Conservation (phyloP, 2,888 invertebrate genomes). For the Antheraea assamensis region DNA sequence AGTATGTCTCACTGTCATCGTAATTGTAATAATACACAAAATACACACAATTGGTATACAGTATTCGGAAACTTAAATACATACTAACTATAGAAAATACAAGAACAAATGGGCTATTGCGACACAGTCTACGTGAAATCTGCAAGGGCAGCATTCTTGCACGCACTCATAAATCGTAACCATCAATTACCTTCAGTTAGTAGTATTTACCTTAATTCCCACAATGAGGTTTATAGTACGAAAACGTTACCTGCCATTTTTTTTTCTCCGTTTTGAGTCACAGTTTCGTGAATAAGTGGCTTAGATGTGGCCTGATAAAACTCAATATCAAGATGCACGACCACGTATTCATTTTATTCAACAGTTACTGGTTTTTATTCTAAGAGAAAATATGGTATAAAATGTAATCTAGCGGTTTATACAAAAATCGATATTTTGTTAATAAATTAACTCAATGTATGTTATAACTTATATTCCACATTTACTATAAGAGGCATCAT, state of each 20-base stretch:
- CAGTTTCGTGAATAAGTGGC: constrained; percentile 13
- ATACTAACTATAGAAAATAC: constrained; percentile 25
- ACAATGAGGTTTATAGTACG: constrained; percentile 36
- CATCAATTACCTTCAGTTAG: constrained; percentile 65
- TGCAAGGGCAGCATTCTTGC: constrained; percentile 70
- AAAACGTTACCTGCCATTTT: not conserved
- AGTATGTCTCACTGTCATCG: not conserved
- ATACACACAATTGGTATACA: not conserved
- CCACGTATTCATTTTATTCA: constrained; percentile 2
- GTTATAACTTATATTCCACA: not conserved
- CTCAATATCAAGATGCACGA: constrained; percentile 10
- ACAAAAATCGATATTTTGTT: not conserved
- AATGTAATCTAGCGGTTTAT: not conserved
- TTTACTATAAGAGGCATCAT: not conserved
- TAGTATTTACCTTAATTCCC: constrained; percentile 48
- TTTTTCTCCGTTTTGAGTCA: not conserved
- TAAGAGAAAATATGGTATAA: not conserved
- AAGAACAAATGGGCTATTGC: constrained; percentile 53
- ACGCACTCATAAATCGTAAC: constrained; percentile 62
- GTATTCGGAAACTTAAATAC: not conserved
- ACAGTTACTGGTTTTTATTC: not conserved
- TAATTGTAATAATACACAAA: not conserved
- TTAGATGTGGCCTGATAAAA: constrained; percentile 9
- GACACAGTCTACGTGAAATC: constrained; percentile 61
- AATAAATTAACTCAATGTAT: not conserved